phyloP scores from a whole-genome alignment of 2,113 vertebrate species.

The Mesocricetus auratus region DNA sequence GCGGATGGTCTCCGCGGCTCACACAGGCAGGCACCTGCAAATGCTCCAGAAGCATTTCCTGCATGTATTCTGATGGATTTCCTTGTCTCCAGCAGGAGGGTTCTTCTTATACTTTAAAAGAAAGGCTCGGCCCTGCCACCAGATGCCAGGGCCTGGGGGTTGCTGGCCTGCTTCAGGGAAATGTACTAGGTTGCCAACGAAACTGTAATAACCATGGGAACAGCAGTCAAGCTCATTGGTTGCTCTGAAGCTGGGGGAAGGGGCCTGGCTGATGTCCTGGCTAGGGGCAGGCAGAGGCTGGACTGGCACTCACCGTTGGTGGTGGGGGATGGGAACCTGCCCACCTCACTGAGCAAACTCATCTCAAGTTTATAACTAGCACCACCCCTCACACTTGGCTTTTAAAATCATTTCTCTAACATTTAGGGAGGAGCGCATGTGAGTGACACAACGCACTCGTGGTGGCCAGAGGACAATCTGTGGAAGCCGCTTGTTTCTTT shows the following conservation, averaged over 20 bases:
- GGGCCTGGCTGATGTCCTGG: background rate
- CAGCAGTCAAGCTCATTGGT: slow-evolving; percentile 22
- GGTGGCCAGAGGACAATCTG: background rate
- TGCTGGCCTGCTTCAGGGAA: slow-evolving; percentile 6
- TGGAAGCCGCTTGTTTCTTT: background rate
- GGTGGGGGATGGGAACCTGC: background rate
- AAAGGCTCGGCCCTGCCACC: background rate
- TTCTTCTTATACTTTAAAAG: slow-evolving; percentile 14
- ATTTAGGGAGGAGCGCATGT: background rate
- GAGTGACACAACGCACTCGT: too few species aligned
- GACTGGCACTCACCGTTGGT: background rate
- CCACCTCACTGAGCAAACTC: background rate
- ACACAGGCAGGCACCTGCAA: background rate
- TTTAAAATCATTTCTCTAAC: background rate
- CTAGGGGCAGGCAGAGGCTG: background rate
- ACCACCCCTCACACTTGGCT: background rate
- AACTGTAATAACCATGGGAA: slow-evolving; percentile 68
- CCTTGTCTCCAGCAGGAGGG: slow-evolving; percentile 3
- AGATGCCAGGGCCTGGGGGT: background rate
- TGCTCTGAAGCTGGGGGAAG: background rate
- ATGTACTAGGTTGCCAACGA: slow-evolving; percentile 34
- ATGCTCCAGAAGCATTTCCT: background rate
- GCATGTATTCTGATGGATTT: background rate
- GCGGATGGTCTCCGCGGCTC: background rate
- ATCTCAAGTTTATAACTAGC: background rate